Percentiles rank a stretch among this genome's conserved stretches.
Evolutionary conservation across 2,797 vertebrate species (phyloP).

Genomic region (Hirundo rustica): DNA sequence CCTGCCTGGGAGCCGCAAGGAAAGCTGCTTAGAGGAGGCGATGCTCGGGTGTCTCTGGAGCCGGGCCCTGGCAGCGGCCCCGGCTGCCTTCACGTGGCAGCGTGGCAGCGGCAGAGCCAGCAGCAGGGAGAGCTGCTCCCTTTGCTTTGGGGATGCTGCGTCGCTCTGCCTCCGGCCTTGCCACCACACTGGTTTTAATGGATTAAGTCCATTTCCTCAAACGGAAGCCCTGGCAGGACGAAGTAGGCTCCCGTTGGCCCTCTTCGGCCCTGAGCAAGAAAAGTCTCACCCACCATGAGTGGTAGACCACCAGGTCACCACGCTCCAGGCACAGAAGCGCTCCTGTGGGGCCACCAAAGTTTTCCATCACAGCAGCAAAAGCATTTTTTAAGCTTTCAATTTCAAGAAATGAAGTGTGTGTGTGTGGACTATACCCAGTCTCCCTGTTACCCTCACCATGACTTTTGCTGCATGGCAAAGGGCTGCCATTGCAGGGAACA

Average conservation of each 20-base stretch:
- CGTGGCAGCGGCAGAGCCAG: not conserved
- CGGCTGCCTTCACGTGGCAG: accelerated
- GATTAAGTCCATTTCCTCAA: not conserved
- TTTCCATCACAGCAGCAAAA: not conserved
- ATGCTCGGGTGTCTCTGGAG: not conserved
- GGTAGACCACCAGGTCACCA: not conserved
- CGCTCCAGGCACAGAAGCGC: not conserved
- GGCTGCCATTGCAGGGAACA: not conserved
- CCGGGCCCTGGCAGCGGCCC: not conserved
- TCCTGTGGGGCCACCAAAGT: not conserved
- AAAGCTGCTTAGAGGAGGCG: not conserved
- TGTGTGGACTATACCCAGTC: accelerated
- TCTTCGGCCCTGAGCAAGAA: not conserved
- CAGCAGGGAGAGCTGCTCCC: not conserved
- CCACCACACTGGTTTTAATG: not conserved
- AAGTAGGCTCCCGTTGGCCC: accelerated
- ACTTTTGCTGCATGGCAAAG: not conserved
- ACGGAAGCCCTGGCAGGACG: not conserved
- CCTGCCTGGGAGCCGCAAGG: not conserved
- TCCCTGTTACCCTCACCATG: not conserved
- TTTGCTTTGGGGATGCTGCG: not conserved
- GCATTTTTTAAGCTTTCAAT: not conserved
- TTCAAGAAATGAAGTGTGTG: not conserved
- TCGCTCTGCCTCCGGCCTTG: accelerated
- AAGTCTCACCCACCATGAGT: accelerated